Conservation (phyloP, 2,888 invertebrate species). For the Melangyna quadrimaculata region DNA sequence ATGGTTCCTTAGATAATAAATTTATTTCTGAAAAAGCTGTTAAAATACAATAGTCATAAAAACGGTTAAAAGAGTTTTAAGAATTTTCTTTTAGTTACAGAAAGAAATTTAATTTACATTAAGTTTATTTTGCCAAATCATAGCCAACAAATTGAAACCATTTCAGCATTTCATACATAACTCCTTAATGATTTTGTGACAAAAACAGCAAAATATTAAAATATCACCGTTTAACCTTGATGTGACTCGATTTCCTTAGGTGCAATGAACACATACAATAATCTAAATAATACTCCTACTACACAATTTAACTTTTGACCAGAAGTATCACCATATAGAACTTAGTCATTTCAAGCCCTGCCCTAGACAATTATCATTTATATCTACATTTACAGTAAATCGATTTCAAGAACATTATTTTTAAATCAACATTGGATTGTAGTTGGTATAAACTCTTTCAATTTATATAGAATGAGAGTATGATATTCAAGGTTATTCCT, state of each 20-base stretch:
- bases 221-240: not conserved
- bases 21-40: too few relatives aligned
- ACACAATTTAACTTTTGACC: not conserved
- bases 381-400: conserved; percentile 24
- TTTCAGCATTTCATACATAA: too few relatives aligned
- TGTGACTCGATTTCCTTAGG: not conserved
- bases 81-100: too few relatives aligned
- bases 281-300: not conserved
- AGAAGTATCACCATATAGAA: not conserved
- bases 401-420: conserved; percentile 21
- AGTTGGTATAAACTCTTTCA: not conserved
- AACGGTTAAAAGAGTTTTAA: too few relatives aligned
- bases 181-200: not conserved
- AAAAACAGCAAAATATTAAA: not conserved
- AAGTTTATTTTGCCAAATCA: too few relatives aligned
- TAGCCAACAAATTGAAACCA: too few relatives aligned
- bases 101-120: too few relatives aligned
- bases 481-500: conserved; percentile 55
- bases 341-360: not conserved
- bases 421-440: not conserved
- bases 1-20: too few relatives aligned
- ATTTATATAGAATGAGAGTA: not conserved
- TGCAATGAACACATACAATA: not conserved
- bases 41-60: too few relatives aligned
- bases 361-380: too few relatives aligned